Percentiles rank a stretch among this genome's conserved stretches.
These are phyloP conservation scores for Palythoa caribaeorum DNA, from an alignment of 92 coral and sea anemone species.

Conservation along the genomic window DNA sequence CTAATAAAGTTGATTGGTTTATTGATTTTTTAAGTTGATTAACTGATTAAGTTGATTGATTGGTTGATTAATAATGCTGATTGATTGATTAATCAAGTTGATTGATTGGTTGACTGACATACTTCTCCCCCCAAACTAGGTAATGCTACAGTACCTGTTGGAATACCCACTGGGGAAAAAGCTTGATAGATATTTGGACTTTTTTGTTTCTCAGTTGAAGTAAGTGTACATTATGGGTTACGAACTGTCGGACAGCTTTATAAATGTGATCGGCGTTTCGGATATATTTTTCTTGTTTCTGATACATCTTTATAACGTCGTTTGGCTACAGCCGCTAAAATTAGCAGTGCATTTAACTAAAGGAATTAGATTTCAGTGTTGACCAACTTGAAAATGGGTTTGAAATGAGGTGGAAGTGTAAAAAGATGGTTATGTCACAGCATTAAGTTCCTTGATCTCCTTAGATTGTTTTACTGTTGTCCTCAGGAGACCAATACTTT, in stretches of 20 bases:
- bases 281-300: too few relatives aligned
- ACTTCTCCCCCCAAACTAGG: slow-evolving; percentile 27
- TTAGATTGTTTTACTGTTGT: too few relatives aligned
- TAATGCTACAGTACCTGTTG: slow-evolving; percentile 81
- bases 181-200: slow-evolving; percentile 82
- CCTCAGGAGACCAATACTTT: too few relatives aligned
- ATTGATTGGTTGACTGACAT: neutral
- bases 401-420: too few relatives aligned
- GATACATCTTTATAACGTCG: too few relatives aligned
- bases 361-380: too few relatives aligned
- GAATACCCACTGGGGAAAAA: slow-evolving; percentile 98
- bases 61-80: neutral
- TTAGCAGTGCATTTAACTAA: too few relatives aligned
- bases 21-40: neutral
- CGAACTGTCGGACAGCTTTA: too few relatives aligned
- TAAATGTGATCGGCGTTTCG: too few relatives aligned
- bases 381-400: too few relatives aligned
- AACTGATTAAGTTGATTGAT: neutral
- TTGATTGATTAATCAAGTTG: neutral
- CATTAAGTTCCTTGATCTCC: neutral
- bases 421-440: neutral
- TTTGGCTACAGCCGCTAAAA: too few relatives aligned
- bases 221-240: slow-evolving; percentile 34
- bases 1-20: neutral
- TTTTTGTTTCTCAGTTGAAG: slow-evolving; percentile 92